These are phyloP conservation scores for Epinotia brunnichana DNA, from an alignment of 2,888 invertebrate species.

Conservation along the genomic window DNA sequence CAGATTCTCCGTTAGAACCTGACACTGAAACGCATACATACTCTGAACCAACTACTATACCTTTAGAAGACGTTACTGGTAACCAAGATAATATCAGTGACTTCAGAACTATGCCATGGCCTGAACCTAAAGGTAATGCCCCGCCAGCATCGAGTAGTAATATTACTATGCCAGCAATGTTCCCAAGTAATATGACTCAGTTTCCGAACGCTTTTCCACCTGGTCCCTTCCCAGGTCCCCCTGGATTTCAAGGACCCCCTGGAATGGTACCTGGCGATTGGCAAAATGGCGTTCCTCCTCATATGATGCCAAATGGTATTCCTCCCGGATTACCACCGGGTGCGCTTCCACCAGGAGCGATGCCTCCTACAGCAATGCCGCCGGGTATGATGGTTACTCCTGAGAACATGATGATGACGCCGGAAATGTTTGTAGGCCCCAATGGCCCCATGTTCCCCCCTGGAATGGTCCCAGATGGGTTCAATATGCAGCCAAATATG, in stretches of 20 bases:
- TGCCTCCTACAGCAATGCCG: conserved; percentile 67
- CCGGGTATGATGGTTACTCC: conserved; percentile 78
- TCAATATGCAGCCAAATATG: conserved; percentile 78
- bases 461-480: conserved; percentile 68
- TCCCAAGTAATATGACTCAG: conserved; percentile 74
- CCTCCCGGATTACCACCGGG: conserved; percentile 65
- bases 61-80: conserved; percentile 93
- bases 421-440: conserved; percentile 69
- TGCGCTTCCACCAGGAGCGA: conserved; percentile 63
- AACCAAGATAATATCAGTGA: conserved; percentile 92
- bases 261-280: conserved; percentile 71
- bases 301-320: conserved; percentile 69
- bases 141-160: conserved; percentile 66
- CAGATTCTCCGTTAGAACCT: conserved; percentile 94
- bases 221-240: conserved; percentile 74
- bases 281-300: conserved; percentile 72
- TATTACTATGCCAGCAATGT: conserved; percentile 73
- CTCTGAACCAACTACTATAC: conserved; percentile 92
- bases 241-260: conserved; percentile 73
- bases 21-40: conserved; percentile 91
- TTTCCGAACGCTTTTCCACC: conserved; percentile 78
- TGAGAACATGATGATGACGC: conserved; percentile 79
- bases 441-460: conserved; percentile 67
- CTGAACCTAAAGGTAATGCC: conserved; percentile 89
- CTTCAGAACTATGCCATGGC: conserved; percentile 91